Conservation (phyloP, 1,140 invertebrate genomes). For the Pogonomyrmex californicus region DNA sequence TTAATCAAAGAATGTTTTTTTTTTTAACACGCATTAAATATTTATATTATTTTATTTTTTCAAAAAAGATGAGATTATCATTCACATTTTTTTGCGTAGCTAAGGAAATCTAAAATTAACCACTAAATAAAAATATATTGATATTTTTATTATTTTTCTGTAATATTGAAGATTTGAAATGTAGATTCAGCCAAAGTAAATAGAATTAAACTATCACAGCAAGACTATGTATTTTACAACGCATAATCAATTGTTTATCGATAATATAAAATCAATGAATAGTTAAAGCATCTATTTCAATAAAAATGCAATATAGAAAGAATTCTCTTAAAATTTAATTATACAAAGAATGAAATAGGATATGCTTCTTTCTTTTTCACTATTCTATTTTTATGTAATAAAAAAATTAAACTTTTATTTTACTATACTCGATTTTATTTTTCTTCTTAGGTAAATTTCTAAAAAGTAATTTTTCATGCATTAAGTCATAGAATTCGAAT, state of each 20-base stretch:
- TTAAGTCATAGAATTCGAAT: background rate
- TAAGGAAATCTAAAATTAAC: background rate
- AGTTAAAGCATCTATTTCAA: background rate
- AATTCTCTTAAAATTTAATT: conserved; percentile 3
- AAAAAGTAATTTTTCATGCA: background rate
- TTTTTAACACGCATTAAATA: background rate
- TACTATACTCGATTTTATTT: background rate
- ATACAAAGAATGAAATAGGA: background rate
- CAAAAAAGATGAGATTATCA: background rate
- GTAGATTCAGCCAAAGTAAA: background rate
- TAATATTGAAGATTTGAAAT: background rate
- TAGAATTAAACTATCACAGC: background rate
- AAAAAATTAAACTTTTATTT: conserved; percentile 4
- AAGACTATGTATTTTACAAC: background rate
- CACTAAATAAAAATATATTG: background rate
- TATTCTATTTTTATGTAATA: background rate
- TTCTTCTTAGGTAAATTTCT: background rate
- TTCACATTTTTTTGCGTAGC: background rate
- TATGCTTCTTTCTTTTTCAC: background rate
- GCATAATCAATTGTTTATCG: background rate
- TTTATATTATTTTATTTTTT: background rate
- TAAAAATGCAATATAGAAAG: background rate
- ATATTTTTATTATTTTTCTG: background rate
- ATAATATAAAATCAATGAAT: background rate
- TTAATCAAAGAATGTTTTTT: background rate